These are phyloP conservation scores for Phainopepla nitens DNA, from an alignment of 2,113 vertebrate genomes.

Conservation along the genomic window DNA sequence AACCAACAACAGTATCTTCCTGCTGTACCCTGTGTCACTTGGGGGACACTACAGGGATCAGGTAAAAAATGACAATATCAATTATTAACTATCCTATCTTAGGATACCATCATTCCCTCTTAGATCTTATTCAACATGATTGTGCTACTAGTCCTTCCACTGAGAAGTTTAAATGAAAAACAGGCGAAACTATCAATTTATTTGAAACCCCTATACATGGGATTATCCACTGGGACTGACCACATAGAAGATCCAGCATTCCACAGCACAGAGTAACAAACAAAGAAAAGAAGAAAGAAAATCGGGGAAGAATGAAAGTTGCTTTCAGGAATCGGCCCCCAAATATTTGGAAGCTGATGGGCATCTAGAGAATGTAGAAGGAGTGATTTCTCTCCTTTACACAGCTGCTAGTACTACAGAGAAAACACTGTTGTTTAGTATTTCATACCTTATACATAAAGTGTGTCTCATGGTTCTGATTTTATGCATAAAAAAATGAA, in stretches of 20 bases:
- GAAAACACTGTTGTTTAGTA: constrained; percentile 32
- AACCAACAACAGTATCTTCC: background rate
- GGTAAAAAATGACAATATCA: background rate
- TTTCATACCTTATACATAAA: constrained; percentile 38
- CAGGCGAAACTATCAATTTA: background rate
- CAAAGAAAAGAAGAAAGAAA: background rate
- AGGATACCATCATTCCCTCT: background rate
- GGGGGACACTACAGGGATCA: background rate
- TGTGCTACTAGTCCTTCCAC: background rate
- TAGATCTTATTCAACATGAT: background rate
- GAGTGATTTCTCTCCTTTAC: constrained; percentile 48
- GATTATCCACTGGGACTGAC: background rate
- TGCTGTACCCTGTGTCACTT: background rate
- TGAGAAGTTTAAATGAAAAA: background rate
- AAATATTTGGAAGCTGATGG: constrained; percentile 54
- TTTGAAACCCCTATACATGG: background rate
- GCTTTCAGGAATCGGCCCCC: background rate
- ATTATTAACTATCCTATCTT: background rate
- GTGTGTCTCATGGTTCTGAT: constrained; percentile 19
- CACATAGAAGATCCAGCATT: background rate
- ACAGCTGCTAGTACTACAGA: constrained; percentile 55
- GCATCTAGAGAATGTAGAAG: constrained; percentile 46
- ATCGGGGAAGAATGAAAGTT: background rate
- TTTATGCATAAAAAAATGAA: constrained; percentile 51
- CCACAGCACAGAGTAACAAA: background rate